Evolutionary conservation across 1,140 invertebrate species (phyloP).

Genomic region (Drosophila hydei): DNA sequence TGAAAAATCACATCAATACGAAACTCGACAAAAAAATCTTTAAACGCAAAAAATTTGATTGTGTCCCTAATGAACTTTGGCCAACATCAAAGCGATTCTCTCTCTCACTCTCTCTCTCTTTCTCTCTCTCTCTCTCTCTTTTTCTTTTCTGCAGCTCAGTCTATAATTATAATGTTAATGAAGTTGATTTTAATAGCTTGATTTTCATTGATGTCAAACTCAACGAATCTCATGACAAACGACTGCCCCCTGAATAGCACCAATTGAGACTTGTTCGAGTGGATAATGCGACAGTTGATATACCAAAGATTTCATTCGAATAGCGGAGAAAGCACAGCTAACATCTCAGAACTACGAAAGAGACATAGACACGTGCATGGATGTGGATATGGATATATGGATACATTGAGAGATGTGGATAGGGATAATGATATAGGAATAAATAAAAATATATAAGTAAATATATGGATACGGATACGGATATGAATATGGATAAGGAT

Average conservation of each 20-base stretch:
- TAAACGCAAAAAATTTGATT: slow-evolving; percentile 12
- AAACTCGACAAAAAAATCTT: background rate
- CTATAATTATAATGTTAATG: slow-evolving; percentile 36
- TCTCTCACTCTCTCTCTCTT: background rate
- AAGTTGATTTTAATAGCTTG: slow-evolving; percentile 41
- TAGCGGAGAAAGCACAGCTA: background rate
- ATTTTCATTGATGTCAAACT: slow-evolving; percentile 38
- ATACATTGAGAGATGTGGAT: too few species aligned
- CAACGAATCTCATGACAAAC: slow-evolving; percentile 11
- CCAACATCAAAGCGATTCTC: slow-evolving; percentile 30
- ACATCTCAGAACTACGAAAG: background rate
- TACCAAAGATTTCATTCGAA: background rate
- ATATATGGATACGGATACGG: too few species aligned
- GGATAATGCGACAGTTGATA: slow-evolving; percentile 14
- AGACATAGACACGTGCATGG: too few species aligned
- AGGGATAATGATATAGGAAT: too few species aligned
- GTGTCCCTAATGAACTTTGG: slow-evolving; percentile 40
- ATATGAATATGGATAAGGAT: too few species aligned
- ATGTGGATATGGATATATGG: too few species aligned
- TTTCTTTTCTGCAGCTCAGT: background rate
- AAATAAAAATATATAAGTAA: too few species aligned
- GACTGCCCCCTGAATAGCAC: background rate
- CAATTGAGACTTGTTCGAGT: slow-evolving; percentile 20
- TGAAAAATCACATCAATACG: background rate
- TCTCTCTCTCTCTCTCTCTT: background rate